These are phyloP conservation scores for Achatina immaculata DNA, from an alignment of 1,140 invertebrate genomes.

Conservation along the genomic window DNA sequence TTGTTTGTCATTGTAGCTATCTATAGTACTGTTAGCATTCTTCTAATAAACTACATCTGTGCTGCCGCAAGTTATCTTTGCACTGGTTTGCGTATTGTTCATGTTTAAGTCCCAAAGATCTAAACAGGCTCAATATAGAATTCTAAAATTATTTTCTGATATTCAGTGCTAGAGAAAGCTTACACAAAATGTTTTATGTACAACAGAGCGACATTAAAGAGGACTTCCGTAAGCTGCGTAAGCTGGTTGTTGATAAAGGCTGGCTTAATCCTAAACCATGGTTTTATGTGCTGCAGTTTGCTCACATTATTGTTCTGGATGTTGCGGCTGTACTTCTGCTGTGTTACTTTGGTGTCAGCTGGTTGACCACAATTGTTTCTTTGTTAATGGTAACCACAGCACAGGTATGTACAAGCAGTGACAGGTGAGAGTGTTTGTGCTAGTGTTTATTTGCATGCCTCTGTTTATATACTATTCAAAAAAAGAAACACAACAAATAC, in stretches of 20 bases:
- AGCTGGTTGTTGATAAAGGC: constrained; percentile 59
- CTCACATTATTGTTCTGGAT: constrained; percentile 64
- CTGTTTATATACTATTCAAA: too few species aligned
- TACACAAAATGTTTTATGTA: too few species aligned
- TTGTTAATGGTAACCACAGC: constrained; percentile 54
- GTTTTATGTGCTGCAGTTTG: constrained; percentile 61
- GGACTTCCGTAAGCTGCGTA: constrained; percentile 62
- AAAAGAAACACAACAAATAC: too few species aligned
- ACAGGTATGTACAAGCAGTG: constrained; percentile 61
- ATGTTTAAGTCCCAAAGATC: too few species aligned
- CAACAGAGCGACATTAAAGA: constrained; percentile 42
- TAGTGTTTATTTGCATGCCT: neutral
- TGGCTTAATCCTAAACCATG: constrained; percentile 61
- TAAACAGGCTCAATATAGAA: too few species aligned
- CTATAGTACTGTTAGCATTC: too few species aligned
- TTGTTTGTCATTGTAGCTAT: too few species aligned
- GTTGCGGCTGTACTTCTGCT: constrained; percentile 55
- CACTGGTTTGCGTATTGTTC: too few species aligned
- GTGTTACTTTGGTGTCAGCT: constrained; percentile 52
- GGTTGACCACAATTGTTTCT: constrained; percentile 46
- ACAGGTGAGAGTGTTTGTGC: neutral
- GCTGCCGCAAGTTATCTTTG: too few species aligned
- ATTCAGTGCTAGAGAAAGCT: too few species aligned
- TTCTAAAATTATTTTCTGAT: too few species aligned
- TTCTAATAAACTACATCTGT: too few species aligned